Conservation (phyloP, 1,140 invertebrate species). For the Leguminivora glycinivorella region DNA sequence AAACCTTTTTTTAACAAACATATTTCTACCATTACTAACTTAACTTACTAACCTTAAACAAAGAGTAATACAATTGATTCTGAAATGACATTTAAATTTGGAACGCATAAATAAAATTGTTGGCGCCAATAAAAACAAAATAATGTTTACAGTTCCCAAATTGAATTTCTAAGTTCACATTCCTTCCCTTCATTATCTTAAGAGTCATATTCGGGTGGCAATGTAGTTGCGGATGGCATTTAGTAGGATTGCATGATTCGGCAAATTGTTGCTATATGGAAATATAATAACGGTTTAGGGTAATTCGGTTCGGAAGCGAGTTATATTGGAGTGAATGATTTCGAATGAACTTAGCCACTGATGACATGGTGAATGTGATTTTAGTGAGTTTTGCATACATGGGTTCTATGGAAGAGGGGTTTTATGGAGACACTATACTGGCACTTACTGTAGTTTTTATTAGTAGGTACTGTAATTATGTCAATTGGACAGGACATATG, state of each 20-base stretch:
- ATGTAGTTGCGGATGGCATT: background rate
- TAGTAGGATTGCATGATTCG: constrained; percentile 10
- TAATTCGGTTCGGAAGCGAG: background rate
- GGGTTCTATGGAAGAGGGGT: too few relatives aligned
- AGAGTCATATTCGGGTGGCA: background rate
- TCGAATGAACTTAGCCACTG: background rate
- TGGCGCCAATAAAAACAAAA: constrained; percentile 19
- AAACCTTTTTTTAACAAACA: constrained; percentile 19
- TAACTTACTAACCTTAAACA: background rate
- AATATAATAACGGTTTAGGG: constrained; percentile 19
- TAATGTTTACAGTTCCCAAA: constrained; percentile 1
- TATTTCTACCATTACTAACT: background rate
- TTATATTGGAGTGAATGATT: background rate
- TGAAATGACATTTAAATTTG: background rate
- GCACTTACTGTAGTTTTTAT: too few relatives aligned
- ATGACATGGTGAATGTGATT: background rate
- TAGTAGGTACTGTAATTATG: too few relatives aligned
- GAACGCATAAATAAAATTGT: constrained; percentile 6
- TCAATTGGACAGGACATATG: too few relatives aligned
- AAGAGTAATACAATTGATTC: background rate
- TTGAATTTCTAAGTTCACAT: constrained; percentile 1
- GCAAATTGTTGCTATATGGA: too few relatives aligned
- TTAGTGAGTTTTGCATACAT: background rate
- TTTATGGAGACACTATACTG: too few relatives aligned
- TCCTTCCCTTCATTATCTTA: background rate